These are phyloP conservation scores for Diogma glabrata DNA, from an alignment of 2,888 invertebrate genomes.

Conservation along the genomic window DNA sequence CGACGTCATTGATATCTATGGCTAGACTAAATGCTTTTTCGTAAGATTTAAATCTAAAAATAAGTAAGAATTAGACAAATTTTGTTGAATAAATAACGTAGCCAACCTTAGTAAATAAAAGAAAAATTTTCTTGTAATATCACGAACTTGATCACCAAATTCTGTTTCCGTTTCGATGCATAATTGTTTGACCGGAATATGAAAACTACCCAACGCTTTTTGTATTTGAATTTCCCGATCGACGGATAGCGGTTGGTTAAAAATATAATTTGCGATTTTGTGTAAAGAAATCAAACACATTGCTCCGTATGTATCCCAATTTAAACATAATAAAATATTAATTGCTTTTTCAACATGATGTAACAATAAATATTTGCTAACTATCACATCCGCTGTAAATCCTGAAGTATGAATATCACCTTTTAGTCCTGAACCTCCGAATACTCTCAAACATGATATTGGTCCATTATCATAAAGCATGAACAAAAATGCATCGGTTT, in stretches of 20 bases:
- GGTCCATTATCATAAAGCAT: conserved; percentile 53
- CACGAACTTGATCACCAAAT: conserved; percentile 66
- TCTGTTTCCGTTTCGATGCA: conserved; percentile 56
- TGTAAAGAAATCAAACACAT: conserved; percentile 64
- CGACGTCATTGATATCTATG: conserved; percentile 74
- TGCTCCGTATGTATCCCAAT: conserved; percentile 69
- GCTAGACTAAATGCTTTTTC: conserved; percentile 77
- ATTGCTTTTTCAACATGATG: conserved; percentile 58
- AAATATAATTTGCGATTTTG: conserved; percentile 53
- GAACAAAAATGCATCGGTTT: conserved; percentile 43
- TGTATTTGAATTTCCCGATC: conserved; percentile 48
- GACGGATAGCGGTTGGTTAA: conserved; percentile 30
- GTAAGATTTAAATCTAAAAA: conserved; percentile 50
- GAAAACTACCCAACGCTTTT: conserved; percentile 70
- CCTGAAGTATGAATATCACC: conserved; percentile 38
- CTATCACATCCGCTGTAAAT: conserved; percentile 46
- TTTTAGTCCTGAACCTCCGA: conserved; percentile 38
- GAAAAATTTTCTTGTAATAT: conserved; percentile 76
- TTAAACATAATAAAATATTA: conserved; percentile 50
- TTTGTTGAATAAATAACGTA: not conserved
- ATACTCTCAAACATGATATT: conserved; percentile 41
- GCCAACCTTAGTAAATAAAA: conserved; percentile 67
- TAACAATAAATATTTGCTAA: conserved; percentile 50
- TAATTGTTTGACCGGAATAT: conserved; percentile 53
- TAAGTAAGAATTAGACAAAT: conserved; percentile 4